These are phyloP conservation scores for Pseudochromis fuscus DNA, from an alignment of 2,797 vertebrate species.

Conservation along the genomic window DNA sequence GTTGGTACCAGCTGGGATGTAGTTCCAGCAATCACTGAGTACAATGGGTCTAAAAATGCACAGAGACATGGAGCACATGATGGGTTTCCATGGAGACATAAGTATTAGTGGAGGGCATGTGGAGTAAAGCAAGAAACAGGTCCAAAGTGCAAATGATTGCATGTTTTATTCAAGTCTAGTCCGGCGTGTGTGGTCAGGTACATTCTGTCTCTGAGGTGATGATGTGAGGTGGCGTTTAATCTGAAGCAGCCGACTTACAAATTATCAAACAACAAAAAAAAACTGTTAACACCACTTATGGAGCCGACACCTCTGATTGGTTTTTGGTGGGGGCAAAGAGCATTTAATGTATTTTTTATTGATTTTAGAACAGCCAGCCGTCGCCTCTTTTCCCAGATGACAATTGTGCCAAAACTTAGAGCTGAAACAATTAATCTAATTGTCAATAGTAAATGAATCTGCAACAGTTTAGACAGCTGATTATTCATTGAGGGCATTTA, in stretches of 20 bases:
- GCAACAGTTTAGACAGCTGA: constrained; percentile 1
- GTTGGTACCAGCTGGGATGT: neutral
- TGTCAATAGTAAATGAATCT: neutral
- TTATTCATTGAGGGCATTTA: constrained; percentile 7
- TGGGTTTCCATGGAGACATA: constrained; percentile 46
- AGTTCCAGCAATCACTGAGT: constrained; percentile 6
- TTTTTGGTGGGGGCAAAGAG: neutral
- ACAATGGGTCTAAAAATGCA: constrained; percentile 33
- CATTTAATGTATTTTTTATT: neutral
- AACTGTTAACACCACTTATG: neutral
- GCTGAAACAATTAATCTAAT: constrained; percentile 11
- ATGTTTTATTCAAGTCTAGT: constrained; percentile 13
- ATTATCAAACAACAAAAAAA: neutral
- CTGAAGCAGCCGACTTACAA: neutral
- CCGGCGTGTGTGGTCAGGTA: constrained; percentile 13
- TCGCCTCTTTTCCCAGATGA: neutral
- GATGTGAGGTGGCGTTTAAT: constrained; percentile 10
- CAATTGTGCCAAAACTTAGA: neutral
- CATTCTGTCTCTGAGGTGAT: constrained; percentile 19
- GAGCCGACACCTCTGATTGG: neutral
- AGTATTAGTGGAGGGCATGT: constrained; percentile 8
- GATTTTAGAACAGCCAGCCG: neutral
- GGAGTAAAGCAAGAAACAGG: constrained; percentile 12
- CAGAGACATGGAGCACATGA: neutral
- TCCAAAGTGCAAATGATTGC: constrained; percentile 25